phyloP scores from a whole-genome alignment of 1,140 invertebrate genomes.

The Drosophila setifemur region DNA sequence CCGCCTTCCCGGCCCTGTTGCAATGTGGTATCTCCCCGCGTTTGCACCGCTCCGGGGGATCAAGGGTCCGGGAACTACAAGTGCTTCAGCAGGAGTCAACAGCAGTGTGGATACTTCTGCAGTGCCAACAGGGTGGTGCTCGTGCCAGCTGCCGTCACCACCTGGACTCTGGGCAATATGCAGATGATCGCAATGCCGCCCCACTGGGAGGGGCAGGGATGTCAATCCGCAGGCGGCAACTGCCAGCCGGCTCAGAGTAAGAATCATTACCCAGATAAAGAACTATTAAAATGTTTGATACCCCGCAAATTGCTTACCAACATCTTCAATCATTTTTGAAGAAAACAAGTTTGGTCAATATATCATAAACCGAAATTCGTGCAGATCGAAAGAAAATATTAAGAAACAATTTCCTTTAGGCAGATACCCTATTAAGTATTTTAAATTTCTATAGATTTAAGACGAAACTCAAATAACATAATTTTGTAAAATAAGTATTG shows the following conservation, averaged over 20 bases:
- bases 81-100: conserved; percentile 46
- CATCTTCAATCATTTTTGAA: too few species aligned
- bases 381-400: too few species aligned
- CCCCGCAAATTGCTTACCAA: too few species aligned
- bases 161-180: conserved; percentile 20
- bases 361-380: too few species aligned
- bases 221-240: conserved; percentile 7
- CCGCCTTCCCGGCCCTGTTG: conserved; percentile 31
- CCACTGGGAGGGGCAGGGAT: conserved; percentile 13
- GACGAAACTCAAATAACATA: too few species aligned
- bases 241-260: conserved; percentile 33
- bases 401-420: too few species aligned
- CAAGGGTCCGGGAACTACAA: conserved; percentile 26
- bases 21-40: conserved; percentile 53
- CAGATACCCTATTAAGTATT: too few species aligned
- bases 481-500: too few species aligned
- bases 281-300: too few species aligned
- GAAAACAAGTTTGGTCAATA: too few species aligned
- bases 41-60: conserved; percentile 19
- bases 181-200: conserved; percentile 57
- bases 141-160: conserved; percentile 3
- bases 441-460: too few species aligned
- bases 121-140: conserved; percentile 47
- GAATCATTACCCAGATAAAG: too few species aligned
- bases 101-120: conserved; percentile 56